Evolutionary conservation across 2,113 vertebrate species (phyloP).

Genomic region (Eurystomus gularis): DNA sequence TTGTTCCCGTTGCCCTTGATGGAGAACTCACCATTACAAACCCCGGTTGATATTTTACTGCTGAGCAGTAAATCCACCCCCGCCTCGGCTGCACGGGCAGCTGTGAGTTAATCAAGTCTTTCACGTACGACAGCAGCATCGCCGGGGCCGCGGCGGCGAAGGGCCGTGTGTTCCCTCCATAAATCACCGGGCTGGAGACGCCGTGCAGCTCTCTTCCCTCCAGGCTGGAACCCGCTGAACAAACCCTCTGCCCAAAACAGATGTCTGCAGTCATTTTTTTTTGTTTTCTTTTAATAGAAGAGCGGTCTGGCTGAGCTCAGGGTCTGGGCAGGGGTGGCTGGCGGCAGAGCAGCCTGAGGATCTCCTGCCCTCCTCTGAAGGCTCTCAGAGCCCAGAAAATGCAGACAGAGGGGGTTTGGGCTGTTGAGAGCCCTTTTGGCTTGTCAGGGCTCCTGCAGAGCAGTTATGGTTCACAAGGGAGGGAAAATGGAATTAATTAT

Average conservation of each 20-base stretch:
- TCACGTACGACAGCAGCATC: background rate
- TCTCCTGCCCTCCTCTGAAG: background rate
- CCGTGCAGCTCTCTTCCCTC: background rate
- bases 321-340: background rate
- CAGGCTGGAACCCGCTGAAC: background rate
- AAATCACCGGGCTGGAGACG: background rate
- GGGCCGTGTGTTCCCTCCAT: background rate
- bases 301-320: rapidly evolving
- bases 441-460: background rate
- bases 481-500: background rate
- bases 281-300: background rate
- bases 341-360: background rate
- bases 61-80: background rate
- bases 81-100: background rate
- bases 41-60: background rate
- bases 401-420: background rate
- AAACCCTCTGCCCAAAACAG: background rate
- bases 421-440: background rate
- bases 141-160: background rate
- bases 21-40: background rate
- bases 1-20: background rate
- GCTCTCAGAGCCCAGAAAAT: background rate
- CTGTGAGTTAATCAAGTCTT: background rate
- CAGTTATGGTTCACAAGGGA: background rate
- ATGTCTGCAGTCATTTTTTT: background rate